Base-by-base conservation (phyloP, 2,797 vertebrate species). In the Fratercula arctica region DNA sequence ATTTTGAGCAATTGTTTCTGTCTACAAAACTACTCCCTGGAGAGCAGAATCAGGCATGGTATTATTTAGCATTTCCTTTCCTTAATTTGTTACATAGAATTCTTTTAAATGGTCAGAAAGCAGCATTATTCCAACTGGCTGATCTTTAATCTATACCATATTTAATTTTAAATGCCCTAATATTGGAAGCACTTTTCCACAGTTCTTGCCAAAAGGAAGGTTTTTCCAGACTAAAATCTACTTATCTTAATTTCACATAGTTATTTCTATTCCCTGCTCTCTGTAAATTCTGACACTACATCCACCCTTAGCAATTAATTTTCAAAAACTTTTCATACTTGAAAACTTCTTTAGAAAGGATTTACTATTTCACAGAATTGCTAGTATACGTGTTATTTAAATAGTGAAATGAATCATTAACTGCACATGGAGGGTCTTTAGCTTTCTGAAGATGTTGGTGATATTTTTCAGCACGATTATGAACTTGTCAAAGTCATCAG, bases 21-120 rank as follows among this genome's bases (percentile, higher is more conserved):
- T 69, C 79, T 84, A 33, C 39, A 60, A 29, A 90, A 73, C 33
- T 77, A 10, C 35, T 85, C 57, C 37, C 73, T 70, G 48, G 31
- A 60, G 31, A 93, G 39, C 56, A 67, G 43, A 81, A 85, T 84
- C 2, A 2, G 61, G 50, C 86, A 54, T 64, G 1, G 1, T 67
- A 26, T 80, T 91, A 75, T 87, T 79, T 81, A 73, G 54, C 25
- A n/a, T 88, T 87, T 91, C 60, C 33, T 93, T 87, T 88, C 57
- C 59, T 78, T 89, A 68, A 75, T 76, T 85, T 85, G 50, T 67
- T 90, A 33, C 14, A 10, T 39, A 63, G 46, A 85, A 61, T 84
- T 92, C 3, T 68, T 83, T 43, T 63, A 73, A 90, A 67, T 15
- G 75, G 31, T 68, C 90, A 35, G 45, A 75, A 75, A 77, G 16